Conservation (phyloP, 2,888 invertebrate genomes). For the Sminthurinus aureus region DNA sequence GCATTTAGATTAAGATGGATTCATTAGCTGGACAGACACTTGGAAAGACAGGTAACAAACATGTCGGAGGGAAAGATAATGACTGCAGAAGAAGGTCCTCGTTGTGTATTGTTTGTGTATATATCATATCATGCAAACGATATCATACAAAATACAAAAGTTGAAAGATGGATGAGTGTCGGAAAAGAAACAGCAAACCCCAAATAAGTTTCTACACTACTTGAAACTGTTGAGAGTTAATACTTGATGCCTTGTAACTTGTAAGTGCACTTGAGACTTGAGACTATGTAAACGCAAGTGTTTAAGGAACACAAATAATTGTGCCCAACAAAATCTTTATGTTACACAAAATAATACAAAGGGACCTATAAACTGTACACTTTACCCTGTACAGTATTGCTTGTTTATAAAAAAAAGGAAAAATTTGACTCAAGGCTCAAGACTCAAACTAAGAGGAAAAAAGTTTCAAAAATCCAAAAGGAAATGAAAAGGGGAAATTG, state of each 20-base stretch:
- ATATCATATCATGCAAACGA: not conserved
- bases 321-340: not conserved
- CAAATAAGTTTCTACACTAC: not conserved
- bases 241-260: too few relatives aligned
- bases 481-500: too few relatives aligned
- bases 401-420: too few relatives aligned
- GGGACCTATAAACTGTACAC: too few relatives aligned
- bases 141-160: not conserved
- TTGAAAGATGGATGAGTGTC: slow-evolving; percentile 27
- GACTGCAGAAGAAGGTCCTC: slow-evolving; percentile 19
- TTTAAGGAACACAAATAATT: slow-evolving; percentile 26
- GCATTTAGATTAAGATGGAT: slow-evolving; percentile 45
- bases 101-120: not conserved
- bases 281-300: not conserved
- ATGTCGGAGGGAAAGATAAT: slow-evolving; percentile 30
- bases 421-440: too few relatives aligned
- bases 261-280: too few relatives aligned
- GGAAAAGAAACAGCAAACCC: not conserved
- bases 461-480: too few relatives aligned
- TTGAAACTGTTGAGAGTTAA: too few relatives aligned
- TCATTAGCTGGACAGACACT: slow-evolving; percentile 44
- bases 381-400: too few relatives aligned
- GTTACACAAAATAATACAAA: too few relatives aligned
- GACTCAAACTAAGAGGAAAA: too few relatives aligned
- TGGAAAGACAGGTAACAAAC: slow-evolving; percentile 43